These are phyloP conservation scores for Aphelocoma californica DNA, from an alignment of 2,797 vertebrate species.

Conservation along the genomic window DNA sequence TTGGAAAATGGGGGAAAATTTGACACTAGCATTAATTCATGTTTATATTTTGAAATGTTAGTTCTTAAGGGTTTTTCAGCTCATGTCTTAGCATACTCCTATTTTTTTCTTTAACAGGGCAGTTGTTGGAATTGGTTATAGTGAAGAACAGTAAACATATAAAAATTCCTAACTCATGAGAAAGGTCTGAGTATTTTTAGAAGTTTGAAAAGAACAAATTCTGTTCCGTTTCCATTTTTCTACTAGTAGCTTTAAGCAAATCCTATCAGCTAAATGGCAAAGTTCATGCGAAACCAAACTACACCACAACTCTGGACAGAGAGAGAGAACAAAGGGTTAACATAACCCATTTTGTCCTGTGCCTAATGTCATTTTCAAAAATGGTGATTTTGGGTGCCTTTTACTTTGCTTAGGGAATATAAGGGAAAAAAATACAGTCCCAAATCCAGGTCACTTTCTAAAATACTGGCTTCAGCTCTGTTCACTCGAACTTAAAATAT, in stretches of 20 bases:
- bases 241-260: background rate
- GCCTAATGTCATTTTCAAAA: background rate
- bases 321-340: background rate
- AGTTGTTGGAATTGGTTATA: constrained; percentile 55
- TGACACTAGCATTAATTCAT: background rate
- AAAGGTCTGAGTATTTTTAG: constrained; percentile 69
- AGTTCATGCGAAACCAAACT: background rate
- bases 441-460: background rate
- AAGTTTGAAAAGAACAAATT: constrained; percentile 49
- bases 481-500: background rate
- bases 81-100: background rate
- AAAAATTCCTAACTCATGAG: constrained; percentile 69
- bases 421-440: background rate
- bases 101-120: constrained; percentile 49
- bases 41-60: constrained; percentile 28
- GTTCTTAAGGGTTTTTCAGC: constrained; percentile 22
- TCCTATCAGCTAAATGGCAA: background rate
- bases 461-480: background rate
- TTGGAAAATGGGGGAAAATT: background rate
- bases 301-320: background rate
- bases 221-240: constrained; percentile 17
- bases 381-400: background rate
- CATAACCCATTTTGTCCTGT: background rate
- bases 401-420: background rate
- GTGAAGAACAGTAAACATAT: constrained; percentile 62